phyloP scores from a whole-genome alignment of 2,888 invertebrate genomes.

The Latheticus oryzae region DNA sequence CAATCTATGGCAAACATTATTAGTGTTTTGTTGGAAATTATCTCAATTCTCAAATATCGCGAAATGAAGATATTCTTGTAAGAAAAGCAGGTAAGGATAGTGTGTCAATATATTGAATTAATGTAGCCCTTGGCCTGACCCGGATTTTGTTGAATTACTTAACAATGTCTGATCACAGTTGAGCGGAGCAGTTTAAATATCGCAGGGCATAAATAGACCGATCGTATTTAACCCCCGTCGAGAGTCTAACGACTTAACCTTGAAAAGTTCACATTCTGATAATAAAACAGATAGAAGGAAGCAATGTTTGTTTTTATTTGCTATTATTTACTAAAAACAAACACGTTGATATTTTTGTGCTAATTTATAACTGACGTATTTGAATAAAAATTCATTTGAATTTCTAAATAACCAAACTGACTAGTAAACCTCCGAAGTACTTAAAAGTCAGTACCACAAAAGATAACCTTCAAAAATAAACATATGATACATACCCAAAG shows the following conservation, averaged over 20 bases:
- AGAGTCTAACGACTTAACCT: constrained; percentile 28
- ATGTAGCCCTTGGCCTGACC: constrained; percentile 55
- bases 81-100: constrained; percentile 46
- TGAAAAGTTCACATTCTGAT: constrained; percentile 41
- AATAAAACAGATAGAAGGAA: constrained; percentile 31
- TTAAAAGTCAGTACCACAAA: constrained; percentile 38
- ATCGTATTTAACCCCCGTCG: constrained; percentile 13
- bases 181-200: constrained; percentile 21
- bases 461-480: constrained; percentile 46
- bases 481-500: constrained; percentile 42
- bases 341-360: background rate
- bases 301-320: constrained; percentile 35
- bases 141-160: constrained; percentile 49
- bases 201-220: constrained; percentile 16
- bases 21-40: too few species aligned
- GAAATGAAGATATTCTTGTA: constrained; percentile 23
- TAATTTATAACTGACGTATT: background rate
- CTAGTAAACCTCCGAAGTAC: too few species aligned
- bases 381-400: too few species aligned
- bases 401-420: too few species aligned
- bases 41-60: background rate
- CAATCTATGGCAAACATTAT: too few species aligned
- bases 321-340: constrained; percentile 8
- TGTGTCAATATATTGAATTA: constrained; percentile 51
- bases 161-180: constrained; percentile 42